Evolutionary conservation across 1,140 invertebrate genomes (phyloP), one percentile per base, ranked within the genome.

Genomic region (Carposina sasakii): DNA sequence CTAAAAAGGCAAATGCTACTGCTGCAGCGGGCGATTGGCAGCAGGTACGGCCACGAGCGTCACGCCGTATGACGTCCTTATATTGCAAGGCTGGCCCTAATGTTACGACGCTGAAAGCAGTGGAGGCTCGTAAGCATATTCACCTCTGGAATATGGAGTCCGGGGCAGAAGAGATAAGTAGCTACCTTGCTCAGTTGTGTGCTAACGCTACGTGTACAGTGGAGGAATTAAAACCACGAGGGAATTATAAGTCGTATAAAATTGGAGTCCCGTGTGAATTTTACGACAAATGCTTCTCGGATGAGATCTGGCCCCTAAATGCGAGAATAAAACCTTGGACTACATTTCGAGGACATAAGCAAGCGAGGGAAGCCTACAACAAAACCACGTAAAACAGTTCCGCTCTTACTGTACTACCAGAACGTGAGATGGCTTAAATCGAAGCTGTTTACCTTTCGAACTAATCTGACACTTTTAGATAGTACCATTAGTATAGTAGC

Each of bases 71-170:
- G 6, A 9, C 43, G 2, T 46, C 43, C 1, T 10, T 34, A 5
- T 19, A 20, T 6, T 19, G 43, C 20, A 46, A 10, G 9, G 43
- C 28, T 9, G 43, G 43, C 1, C 43, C 43, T 13, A 20, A 34
- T 5, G 43, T 46, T 9, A 46, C 43, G 1, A 17, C 17, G 8
- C 31, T 46, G 2, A 46, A n/a, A 16, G 43, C 43, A 13, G 31
- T 46, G 17, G 43, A 46, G 17, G 16, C 4, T 13, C 43, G 28
- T 8, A 46, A 23, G 21, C 19, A 34, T n/a, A 9, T 46, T 5
- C 43, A 46, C n/a, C 31, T 46, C 9, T 46, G 43, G 43, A 46
- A 46, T 16, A 46, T 46, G 43, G 21, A 9, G 16, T 46, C 43
- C 4, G 28, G 30, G 6, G 28, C 20, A 5, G 43, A 46, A 1